Conservation (phyloP, 2,888 invertebrate genomes). For the Stomorhina lunata region DNA sequence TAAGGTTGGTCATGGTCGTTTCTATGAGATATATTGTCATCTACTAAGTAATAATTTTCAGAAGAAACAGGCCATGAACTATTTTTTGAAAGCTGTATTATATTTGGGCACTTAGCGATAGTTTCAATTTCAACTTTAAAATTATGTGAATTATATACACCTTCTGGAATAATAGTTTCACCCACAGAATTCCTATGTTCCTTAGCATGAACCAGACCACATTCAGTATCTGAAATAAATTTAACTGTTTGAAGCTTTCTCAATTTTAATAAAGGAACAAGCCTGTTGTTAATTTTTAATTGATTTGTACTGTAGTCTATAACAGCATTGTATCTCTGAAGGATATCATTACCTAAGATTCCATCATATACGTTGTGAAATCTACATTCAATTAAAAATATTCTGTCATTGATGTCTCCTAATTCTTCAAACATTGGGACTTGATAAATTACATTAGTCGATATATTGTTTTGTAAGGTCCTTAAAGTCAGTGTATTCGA, state of each 20-base stretch:
- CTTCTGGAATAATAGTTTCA: constrained; percentile 8
- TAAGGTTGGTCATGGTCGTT: not conserved
- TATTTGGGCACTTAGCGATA: not conserved
- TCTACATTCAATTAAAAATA: too few species aligned
- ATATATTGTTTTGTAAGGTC: too few species aligned
- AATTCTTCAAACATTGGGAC: too few species aligned
- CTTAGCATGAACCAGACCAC: not conserved
- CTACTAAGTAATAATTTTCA: constrained; percentile 10
- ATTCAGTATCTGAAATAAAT: not conserved
- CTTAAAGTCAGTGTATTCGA: too few species aligned
- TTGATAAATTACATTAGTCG: too few species aligned
- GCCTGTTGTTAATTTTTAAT: not conserved
- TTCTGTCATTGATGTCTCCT: not conserved
- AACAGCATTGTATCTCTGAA: not conserved
- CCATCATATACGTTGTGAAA: not conserved
- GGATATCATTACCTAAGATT: constrained; percentile 3
- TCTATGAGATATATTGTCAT: not conserved
- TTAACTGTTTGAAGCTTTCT: not conserved
- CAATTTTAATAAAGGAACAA: not conserved
- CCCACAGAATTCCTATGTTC: not conserved
- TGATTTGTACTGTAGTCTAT: not conserved
- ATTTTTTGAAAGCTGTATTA: not conserved
- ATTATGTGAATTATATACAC: not conserved
- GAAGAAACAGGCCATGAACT: not conserved
- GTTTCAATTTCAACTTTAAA: not conserved